A percentile compares a stretch with the other conserved stretches of the same genome.
Conservation (phyloP, 2,797 vertebrate genomes). For the Acridotheres tristis region DNA sequence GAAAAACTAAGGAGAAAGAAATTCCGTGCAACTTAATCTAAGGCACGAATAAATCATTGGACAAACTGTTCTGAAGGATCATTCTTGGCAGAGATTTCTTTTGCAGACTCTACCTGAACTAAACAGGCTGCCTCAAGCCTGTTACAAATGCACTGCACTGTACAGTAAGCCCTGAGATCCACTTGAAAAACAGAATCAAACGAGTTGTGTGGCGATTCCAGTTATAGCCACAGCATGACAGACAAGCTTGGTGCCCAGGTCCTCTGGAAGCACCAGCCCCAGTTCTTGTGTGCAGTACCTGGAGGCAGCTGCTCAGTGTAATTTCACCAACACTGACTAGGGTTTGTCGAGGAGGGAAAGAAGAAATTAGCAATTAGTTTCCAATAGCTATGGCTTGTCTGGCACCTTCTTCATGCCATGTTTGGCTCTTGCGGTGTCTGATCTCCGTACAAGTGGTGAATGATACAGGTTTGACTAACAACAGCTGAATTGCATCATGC, state of each 20-base stretch:
- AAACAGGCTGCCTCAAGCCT: neutral
- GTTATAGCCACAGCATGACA: neutral
- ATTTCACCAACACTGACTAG: neutral
- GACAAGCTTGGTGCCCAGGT: neutral
- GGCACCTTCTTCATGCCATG: rapidly evolving
- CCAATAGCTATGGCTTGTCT: neutral
- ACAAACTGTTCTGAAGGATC: neutral
- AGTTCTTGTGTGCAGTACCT: neutral
- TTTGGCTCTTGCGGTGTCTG: neutral
- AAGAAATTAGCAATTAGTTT: neutral
- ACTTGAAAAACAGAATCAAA: neutral
- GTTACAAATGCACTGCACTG: neutral
- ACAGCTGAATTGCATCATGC: rapidly evolving
- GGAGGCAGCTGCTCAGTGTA: neutral
- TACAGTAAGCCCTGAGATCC: neutral
- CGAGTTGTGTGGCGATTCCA: neutral
- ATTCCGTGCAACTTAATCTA: slow-evolving; percentile 60
- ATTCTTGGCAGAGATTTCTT: neutral
- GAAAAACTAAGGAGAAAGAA: slow-evolving; percentile 75
- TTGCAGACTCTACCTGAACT: neutral
- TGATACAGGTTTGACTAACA: neutral
- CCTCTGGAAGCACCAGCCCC: neutral
- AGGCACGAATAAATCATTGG: neutral
- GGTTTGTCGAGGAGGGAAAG: neutral
- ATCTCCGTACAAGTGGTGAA: neutral